Evolutionary conservation across 2,113 vertebrate species (phyloP).

Genomic region (Mastomys natalensis): DNA sequence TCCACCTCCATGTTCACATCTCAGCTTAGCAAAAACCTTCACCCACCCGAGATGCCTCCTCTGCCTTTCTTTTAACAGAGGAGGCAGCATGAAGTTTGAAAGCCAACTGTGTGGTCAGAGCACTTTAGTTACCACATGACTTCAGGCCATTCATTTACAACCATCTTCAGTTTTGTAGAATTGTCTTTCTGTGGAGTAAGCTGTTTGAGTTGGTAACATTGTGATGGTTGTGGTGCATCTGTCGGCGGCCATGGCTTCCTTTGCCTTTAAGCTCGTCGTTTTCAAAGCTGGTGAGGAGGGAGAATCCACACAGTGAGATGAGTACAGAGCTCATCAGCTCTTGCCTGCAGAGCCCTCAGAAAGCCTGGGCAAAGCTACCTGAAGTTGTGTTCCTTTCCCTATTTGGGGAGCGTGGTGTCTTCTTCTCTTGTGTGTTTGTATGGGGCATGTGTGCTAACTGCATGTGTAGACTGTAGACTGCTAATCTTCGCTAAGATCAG

Average conservation of each 20-base stretch:
- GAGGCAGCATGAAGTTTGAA: not conserved
- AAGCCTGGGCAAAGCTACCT: not conserved
- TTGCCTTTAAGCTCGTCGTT: not conserved
- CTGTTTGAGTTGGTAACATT: not conserved
- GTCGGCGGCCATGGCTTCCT: constrained; percentile 1
- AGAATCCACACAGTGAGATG: not conserved
- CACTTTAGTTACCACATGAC: not conserved
- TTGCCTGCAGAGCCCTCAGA: rapidly evolving
- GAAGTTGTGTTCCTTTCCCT: not conserved
- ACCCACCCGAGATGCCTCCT: not conserved
- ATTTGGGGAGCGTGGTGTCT: not conserved
- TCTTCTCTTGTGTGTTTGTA: not conserved
- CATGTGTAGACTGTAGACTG: not conserved
- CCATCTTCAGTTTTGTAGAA: not conserved
- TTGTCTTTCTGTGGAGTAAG: not conserved
- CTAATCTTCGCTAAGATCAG: not conserved
- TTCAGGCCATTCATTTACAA: not conserved
- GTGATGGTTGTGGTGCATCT: not conserved
- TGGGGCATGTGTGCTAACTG: not conserved
- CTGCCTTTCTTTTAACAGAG: not conserved
- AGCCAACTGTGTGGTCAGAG: not conserved
- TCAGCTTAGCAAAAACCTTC: not conserved
- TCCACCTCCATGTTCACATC: not conserved
- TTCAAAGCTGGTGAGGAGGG: not conserved
- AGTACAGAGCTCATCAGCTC: not conserved